Evolutionary conservation across 2,888 invertebrate species (phyloP), one percentile per base, ranked within the genome.

Genomic region (Muschampia plurimacula): DNA sequence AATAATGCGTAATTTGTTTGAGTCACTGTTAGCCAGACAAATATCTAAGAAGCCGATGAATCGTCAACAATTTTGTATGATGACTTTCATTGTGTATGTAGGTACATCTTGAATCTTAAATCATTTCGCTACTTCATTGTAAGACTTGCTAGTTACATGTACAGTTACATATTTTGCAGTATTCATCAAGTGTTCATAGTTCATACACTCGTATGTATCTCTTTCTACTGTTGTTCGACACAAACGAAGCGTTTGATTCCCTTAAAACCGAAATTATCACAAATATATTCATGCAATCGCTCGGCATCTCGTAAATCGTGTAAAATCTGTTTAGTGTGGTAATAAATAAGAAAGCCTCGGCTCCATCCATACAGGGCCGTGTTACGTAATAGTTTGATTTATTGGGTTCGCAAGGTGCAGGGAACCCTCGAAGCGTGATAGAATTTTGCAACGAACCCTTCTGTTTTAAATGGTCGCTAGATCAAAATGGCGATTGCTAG

Each of bases 341-440:
- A 87, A 92, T 92, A 92, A 92, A 92, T 92, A 91, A 92, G 86
- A 86, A 82, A 82, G 84, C 84, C 86, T 81, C 86, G 88, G 87
- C 84, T 87, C 83, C 88, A 93, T 93, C 91, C 93, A 93, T 93
- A 92, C 85, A 93, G 85, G 86, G 87, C 86, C 83, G 86, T 86
- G 91, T 93, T 92, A 91, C 91, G 90, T 88, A 91, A 92, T 92
- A 90, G 89, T 91, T 89, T 93, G 93, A 93, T 93, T 93, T 93
- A 93, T 93, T 85, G 89, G 87, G 87, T 87, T 87, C 84, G 89
- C 89, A 93, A 93, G 93, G 93, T 93, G 93, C 90, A 89, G 85
- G 60, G 41, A 83, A 79, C 89, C 90, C 88, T 80, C 80, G 80
- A 80, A 81, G 81, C 89, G 87, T 92, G 91, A 89, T 90, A 90